Evolutionary conservation across 1,140 invertebrate species (phyloP), one percentile per base, ranked within the genome.

Genomic region (Trichogramma pretiosum): DNA sequence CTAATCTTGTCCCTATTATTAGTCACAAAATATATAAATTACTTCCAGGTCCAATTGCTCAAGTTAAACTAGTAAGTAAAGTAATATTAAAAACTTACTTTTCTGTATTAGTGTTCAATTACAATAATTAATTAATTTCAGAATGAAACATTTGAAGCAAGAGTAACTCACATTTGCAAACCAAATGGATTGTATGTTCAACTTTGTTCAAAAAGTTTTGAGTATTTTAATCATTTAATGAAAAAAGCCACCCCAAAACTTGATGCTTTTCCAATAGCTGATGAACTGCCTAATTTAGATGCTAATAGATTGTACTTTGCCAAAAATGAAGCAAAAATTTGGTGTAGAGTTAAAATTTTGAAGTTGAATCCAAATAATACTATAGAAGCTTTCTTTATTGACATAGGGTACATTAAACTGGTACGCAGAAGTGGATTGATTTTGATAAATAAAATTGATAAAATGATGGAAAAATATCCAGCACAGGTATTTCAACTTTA

Each of bases 191-290:
- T 40, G 1, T 24, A 13, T 28, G 14, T 40, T 14, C 38, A 40
- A 16, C 18, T 40, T 17, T 3, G 28, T 9, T 16, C 22, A 26
- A 14, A 23, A n/a, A 40, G 38, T 26, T 40, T 24, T 9, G 5
- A 5, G 18, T 40, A 40, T 28, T 44, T 44, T 3, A 14, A 19
- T 7, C 17, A 21, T 19, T 44, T 44, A 43, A 36, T 49, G 23
- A 28, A 30, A 49, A 21, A 30, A 36, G 45, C 36, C 38, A 39
- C 22, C 10, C 5, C 13, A n/a, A 7, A n/a, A 17, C 3, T 35
- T 34, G 23, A 23, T 45, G 21, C n/a, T n/a, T n/a, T n/a, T n/a
- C n/a, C n/a, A n/a, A n/a, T n/a, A n/a, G n/a, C n/a, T n/a, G n/a
- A n/a, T n/a, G n/a, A n/a, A n/a, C n/a, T n/a, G n/a, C n/a, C n/a